Conservation (phyloP, 2,888 invertebrate species). For the Scelioninae gen. 1 region DNA sequence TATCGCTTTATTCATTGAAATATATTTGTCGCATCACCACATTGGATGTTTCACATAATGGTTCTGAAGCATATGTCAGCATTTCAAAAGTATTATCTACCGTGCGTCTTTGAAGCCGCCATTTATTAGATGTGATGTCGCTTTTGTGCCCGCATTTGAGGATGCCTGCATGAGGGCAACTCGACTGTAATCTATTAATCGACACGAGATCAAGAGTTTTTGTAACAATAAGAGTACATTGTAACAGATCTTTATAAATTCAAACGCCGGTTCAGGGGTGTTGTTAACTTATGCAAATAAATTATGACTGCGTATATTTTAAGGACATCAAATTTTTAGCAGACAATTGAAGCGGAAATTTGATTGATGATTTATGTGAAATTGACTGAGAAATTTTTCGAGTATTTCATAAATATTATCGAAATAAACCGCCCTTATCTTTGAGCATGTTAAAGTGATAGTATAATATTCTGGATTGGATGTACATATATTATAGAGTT, state of each 20-base stretch:
- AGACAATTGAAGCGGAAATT: too few relatives aligned
- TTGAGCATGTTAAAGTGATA: too few relatives aligned
- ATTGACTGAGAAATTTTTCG: neutral
- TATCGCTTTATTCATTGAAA: conserved; percentile 2
- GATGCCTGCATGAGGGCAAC: conserved; percentile 39
- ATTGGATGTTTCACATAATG: conserved; percentile 37
- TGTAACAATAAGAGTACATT: conserved; percentile 24
- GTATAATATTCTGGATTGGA: too few relatives aligned
- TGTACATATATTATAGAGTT: too few relatives aligned
- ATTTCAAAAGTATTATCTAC: conserved; percentile 37
- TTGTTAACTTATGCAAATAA: conserved; percentile 10
- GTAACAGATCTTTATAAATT: conserved; percentile 29
- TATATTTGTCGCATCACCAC: conserved; percentile 21
- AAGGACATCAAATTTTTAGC: neutral
- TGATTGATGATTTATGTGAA: too few relatives aligned
- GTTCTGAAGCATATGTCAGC: conserved; percentile 30
- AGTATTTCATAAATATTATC: neutral
- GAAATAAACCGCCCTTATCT: too few relatives aligned
- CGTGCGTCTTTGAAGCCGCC: conserved; percentile 33
- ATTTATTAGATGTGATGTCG: conserved; percentile 33
- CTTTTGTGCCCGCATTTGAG: conserved; percentile 41
- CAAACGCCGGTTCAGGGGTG: conserved; percentile 5
- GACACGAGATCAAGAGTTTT: conserved; percentile 49
- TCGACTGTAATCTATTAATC: conserved; percentile 48
- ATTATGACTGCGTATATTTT: neutral